These are phyloP conservation scores for Rhagoletis zephyria DNA, from an alignment of 1,140 invertebrate species.

Conservation along the genomic window DNA sequence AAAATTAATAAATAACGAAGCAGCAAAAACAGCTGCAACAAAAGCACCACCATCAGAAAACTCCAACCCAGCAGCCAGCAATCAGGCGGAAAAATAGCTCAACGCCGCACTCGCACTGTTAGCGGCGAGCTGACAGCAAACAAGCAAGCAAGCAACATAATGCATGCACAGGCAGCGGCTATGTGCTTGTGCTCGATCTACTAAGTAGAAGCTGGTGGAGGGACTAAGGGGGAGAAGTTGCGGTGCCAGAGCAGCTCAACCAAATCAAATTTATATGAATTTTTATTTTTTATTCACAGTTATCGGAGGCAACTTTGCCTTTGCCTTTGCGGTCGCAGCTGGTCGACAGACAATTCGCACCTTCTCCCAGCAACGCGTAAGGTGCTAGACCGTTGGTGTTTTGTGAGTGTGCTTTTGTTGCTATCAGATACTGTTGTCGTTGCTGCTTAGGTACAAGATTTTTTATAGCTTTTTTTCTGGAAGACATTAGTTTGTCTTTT, in stretches of 20 bases:
- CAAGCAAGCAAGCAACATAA: conserved; percentile 19
- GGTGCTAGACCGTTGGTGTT: not conserved
- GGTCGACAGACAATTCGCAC: conserved; percentile 28
- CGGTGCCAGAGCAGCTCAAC: not conserved
- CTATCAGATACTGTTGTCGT: not conserved
- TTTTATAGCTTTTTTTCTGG: not conserved
- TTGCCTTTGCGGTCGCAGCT: conserved; percentile 30
- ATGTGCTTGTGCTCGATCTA: not conserved
- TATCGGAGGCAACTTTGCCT: not conserved
- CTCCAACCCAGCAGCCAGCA: not conserved
- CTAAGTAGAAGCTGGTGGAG: not conserved
- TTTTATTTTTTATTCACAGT: not conserved
- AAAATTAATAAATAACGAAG: conserved; percentile 52
- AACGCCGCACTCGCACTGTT: too few relatives aligned
- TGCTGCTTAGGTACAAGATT: not conserved
- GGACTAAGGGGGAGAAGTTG: not conserved
- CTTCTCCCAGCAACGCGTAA: not conserved
- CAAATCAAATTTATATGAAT: conserved; percentile 2
- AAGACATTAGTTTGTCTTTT: not conserved
- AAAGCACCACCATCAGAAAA: conserved; percentile 31
- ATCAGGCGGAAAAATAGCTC: not conserved
- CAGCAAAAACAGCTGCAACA: conserved; percentile 45
- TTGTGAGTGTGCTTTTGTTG: not conserved
- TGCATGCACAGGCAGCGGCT: not conserved
- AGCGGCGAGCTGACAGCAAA: not conserved